Base-by-base conservation (phyloP, 2,113 vertebrate genomes). In the Aramus guarauna region DNA sequence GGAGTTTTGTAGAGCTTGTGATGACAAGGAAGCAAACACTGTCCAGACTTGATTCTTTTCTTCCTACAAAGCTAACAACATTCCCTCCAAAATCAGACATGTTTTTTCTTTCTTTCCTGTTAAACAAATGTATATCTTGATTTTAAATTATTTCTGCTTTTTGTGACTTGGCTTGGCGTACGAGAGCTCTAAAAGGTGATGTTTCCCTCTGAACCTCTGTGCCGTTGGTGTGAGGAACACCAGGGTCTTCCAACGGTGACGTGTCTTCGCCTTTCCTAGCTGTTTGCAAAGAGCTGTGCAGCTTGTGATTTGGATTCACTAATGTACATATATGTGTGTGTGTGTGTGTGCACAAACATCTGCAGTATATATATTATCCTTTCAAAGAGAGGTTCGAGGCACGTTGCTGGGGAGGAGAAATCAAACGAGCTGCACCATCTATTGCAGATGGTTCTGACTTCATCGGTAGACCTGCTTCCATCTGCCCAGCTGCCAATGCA, bases 11-110 rank as follows among this genome's bases (percentile, higher is more conserved):
- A 12, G 55, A 88, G 71, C 85, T 79, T 30, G 60, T 13, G 92
- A 82, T 94, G 94, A 94, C 94, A 91, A 29, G 60, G 92, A 23
- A 84, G 90, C 95, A 92, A 94, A 93, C 92, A 41, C 76, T 94
- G 92, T 96, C 92, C 96, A 89, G 94, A 72, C 92, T 68, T 81
- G 92, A 82, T 76, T 91, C 85, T 52, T 68, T 64, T 52, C 94
- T 89, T 85, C 68, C 94, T 23, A 41, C 79, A 72, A 29, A 89
- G 83, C 80, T 92, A 68, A 68, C 43, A 27, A 12, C 88, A 75
- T 93, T 94, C 92, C 76, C 96, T 84, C 86, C 68, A 53, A 76
- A 75, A 68, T 56, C 94, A 6, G 68, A 37, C 91, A 64, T 39
- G 64, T 32, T 60, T 94, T 73, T 43, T 59, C 67, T 74, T 41